Percentiles rank a stretch among this genome's conserved stretches.
These are phyloP conservation scores for Hippasteria phrygiana DNA, from an alignment of 53 echinoderm and acorn worm species.

Conservation along the genomic window DNA sequence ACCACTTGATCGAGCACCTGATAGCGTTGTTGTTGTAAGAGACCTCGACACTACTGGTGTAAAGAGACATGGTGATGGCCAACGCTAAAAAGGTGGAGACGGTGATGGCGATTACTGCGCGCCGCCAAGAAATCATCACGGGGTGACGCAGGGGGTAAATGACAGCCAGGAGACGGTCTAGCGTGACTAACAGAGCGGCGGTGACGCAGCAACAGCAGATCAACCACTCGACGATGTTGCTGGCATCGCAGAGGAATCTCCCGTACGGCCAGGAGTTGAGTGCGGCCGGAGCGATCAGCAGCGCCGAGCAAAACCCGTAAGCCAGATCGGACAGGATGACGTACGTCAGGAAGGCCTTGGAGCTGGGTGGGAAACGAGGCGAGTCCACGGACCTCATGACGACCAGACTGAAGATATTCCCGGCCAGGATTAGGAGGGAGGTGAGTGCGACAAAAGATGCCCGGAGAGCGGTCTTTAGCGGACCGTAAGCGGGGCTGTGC, in stretches of 20 bases:
- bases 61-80: neutral
- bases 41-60: neutral
- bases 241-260: neutral
- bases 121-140: neutral
- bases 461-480: neutral
- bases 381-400: conserved; percentile 25
- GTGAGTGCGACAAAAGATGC: neutral
- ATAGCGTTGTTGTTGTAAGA: conserved; percentile 30
- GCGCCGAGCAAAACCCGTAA: neutral
- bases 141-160: conserved; percentile 26
- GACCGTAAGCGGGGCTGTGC: neutral
- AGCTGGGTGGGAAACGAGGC: conserved; percentile 49
- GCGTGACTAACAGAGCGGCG: conserved; percentile 35
- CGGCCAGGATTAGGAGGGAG: neutral
- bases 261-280: conserved; percentile 50
- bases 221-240: neutral
- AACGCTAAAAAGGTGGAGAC: neutral
- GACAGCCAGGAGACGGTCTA: conserved; percentile 32
- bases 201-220: conserved; percentile 32
- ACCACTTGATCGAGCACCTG: conserved; percentile 37
- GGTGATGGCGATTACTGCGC: neutral
- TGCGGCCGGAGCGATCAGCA: conserved; percentile 24
- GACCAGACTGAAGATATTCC: conserved; percentile 26
- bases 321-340: conserved; percentile 32
- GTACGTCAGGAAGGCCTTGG: conserved; percentile 41